A percentile compares a stretch with the other conserved stretches of the same genome.
Evolutionary conservation across 2,888 invertebrate species (phyloP).

Genomic region (Caenorhabditis virilis): DNA sequence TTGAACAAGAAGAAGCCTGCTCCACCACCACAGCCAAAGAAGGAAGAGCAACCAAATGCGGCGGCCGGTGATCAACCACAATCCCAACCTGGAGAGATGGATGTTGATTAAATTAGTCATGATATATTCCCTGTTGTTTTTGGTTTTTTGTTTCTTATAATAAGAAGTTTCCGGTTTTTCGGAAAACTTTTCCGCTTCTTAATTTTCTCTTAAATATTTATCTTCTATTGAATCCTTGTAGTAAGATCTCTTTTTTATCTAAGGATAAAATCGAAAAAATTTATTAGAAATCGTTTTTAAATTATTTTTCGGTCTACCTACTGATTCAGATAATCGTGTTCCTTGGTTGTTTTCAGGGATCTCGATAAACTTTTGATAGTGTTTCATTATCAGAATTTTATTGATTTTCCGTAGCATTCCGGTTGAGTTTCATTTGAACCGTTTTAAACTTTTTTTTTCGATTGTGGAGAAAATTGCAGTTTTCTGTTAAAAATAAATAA

Average conservation of each 20-base stretch:
- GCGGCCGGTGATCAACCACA: constrained; percentile 29
- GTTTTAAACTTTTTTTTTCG: background rate
- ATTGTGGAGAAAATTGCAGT: no score
- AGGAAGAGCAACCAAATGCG: constrained; percentile 33
- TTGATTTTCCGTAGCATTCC: background rate
- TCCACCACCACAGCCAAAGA: constrained; percentile 50
- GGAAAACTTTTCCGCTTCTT: constrained; percentile 1
- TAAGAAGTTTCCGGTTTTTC: constrained; percentile 4
- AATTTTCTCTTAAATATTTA: constrained; percentile 13
- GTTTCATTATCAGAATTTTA: background rate
- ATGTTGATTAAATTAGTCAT: constrained; percentile 33
- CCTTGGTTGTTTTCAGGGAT: no score
- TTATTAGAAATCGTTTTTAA: no score
- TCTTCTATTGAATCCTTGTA: constrained; percentile 14
- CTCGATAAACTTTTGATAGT: background rate
- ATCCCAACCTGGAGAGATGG: constrained; percentile 39
- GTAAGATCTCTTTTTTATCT: constrained; percentile 20
- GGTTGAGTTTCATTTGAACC: background rate
- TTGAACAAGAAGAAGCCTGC: constrained; percentile 90
- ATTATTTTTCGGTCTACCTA: background rate
- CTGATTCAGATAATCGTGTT: no score
- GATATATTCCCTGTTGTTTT: no score
- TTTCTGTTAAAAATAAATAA: background rate
- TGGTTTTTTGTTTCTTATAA: background rate
- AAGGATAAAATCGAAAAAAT: no score